Percentiles rank a stretch among this genome's conserved stretches.
phyloP scores from a whole-genome alignment of 1,140 invertebrate species.

The Antheraea mylitta region DNA sequence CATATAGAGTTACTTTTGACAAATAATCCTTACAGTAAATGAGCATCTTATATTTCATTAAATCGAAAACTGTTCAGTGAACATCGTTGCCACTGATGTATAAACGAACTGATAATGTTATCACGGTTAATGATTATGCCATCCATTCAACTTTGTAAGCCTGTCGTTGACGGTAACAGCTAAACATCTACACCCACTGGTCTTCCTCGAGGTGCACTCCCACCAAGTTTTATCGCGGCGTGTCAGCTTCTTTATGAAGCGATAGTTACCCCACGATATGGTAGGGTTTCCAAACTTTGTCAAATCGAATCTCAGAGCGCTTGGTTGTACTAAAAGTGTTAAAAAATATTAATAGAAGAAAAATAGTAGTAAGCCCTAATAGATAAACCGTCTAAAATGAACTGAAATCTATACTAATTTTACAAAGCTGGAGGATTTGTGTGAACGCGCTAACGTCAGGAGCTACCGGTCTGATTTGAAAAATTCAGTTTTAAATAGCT shows the following conservation, averaged over 20 bases:
- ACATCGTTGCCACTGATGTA: not conserved
- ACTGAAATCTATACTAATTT: no score
- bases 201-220: slow-evolving; percentile 65
- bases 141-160: slow-evolving; percentile 58
- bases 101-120: not conserved
- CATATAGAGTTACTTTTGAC: not conserved
- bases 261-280: slow-evolving; percentile 60
- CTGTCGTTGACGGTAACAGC: slow-evolving; percentile 54
- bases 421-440: no score
- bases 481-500: no score
- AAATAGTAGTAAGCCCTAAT: not conserved
- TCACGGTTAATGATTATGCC: slow-evolving; percentile 52
- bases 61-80: not conserved
- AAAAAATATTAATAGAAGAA: slow-evolving; percentile 17
- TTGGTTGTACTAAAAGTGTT: not conserved
- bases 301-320: slow-evolving; percentile 47
- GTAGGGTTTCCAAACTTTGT: slow-evolving; percentile 62
- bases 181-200: slow-evolving; percentile 48
- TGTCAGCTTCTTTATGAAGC: slow-evolving; percentile 59
- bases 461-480: no score
- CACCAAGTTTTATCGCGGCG: slow-evolving; percentile 62
- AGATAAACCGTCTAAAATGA: not conserved
- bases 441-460: no score
- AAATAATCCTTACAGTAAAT: not conserved
- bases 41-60: not conserved